phyloP scores from a whole-genome alignment of 1,140 invertebrate genomes.

The Rhizoglyphus robini region DNA sequence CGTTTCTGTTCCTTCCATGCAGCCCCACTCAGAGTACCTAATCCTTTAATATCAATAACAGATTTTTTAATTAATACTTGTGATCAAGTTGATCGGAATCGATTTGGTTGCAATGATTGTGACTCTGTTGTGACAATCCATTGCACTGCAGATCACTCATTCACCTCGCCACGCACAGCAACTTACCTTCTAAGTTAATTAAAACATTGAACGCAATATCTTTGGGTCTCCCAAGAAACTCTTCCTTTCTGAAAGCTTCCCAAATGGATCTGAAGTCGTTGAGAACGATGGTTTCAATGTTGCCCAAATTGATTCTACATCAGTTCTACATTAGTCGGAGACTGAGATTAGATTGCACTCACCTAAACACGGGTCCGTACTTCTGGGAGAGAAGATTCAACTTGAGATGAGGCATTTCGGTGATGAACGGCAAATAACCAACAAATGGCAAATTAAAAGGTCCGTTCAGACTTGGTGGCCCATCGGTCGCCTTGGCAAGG shows the following conservation, averaged over 20 bases:
- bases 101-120: too few relatives aligned
- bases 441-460: slow-evolving; percentile 23
- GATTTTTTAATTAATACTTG: neutral
- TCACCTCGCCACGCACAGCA: too few relatives aligned
- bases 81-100: neutral
- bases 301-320: slow-evolving; percentile 21
- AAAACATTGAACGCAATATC: slow-evolving; percentile 21
- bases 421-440: slow-evolving; percentile 26
- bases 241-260: slow-evolving; percentile 21
- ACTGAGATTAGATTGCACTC: neutral
- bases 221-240: slow-evolving; percentile 24
- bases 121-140: too few relatives aligned
- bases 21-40: slow-evolving; percentile 26
- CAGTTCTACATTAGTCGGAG: neutral
- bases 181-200: slow-evolving; percentile 9
- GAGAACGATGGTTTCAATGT: slow-evolving; percentile 20
- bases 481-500: too few relatives aligned
- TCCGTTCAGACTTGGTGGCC: slow-evolving; percentile 14
- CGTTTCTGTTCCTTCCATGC: slow-evolving; percentile 67
- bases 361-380: slow-evolving; percentile 24
- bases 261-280: slow-evolving; percentile 22
- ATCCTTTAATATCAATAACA: slow-evolving; percentile 11
- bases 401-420: slow-evolving; percentile 18
- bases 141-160: too few relatives aligned
- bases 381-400: slow-evolving; percentile 21